Base-by-base conservation (phyloP, 2,797 vertebrate species). In the Hylomyscus alleni region DNA sequence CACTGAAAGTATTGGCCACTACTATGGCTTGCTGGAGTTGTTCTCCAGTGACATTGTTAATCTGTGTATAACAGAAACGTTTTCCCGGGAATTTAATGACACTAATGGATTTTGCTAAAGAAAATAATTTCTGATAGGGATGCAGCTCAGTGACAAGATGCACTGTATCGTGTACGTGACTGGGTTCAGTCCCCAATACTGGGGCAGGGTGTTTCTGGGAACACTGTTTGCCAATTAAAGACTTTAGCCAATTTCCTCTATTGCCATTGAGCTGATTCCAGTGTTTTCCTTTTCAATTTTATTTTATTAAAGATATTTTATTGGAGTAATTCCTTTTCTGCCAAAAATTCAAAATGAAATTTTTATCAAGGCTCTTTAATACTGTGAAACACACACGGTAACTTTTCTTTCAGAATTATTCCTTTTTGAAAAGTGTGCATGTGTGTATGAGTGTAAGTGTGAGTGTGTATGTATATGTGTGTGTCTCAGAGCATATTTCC, bases 301-400 rank as follows among this genome's bases (percentile, higher is more conserved):
- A 81, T 93, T 95, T 86, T 29, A 83, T 77, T 31, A 81, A 94
- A 85, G 93, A 75, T 85, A 40, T 93, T 93, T 94, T 92, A 88
- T 88, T 77, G 54, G 67, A 88, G 60, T 89, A 62, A 95, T 95
- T 94, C 84, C 31, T 97, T 54, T 88, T 91, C 82, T 72, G 20
- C 65, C 73, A 90, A 90, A 93, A 67, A 85, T 90, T 62, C 77
- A 14, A 69, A 93, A 85, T 31, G 31, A 24, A 50, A 31, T 81
- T 90, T 89, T 93, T 54, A 81, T 83, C 50, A 19, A 67, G 0
- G 62, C 72, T 67, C 90, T 96, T 93, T 44, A 80, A 34, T 80
- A 58, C 78, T 78, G 29, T 58, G 19, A 77, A 81, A 54, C 34
- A 54, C 67, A 26, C 56, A 54, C 54, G 60, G 47, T 73, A 86